Evolutionary conservation across 2,888 invertebrate genomes (phyloP).

Genomic region (Phyllotreta striolata): DNA sequence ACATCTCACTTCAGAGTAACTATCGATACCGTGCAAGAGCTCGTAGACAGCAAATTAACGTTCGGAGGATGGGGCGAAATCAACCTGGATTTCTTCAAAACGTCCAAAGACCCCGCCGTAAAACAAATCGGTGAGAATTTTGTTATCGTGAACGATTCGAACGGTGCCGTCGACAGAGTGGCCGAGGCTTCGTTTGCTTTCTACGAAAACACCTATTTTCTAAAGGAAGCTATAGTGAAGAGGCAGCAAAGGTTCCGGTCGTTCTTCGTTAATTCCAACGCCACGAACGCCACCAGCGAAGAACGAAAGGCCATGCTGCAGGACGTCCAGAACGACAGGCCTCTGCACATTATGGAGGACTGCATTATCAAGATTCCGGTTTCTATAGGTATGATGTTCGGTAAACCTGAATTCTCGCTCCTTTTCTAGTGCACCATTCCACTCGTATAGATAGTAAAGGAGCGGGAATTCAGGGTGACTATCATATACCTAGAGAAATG

Average conservation of each 20-base stretch:
- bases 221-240: slow-evolving; percentile 72
- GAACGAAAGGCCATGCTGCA: neutral
- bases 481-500: too few relatives aligned
- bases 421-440: too few relatives aligned
- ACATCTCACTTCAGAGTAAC: slow-evolving; percentile 67
- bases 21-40: slow-evolving; percentile 77
- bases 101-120: slow-evolving; percentile 72
- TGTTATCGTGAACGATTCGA: slow-evolving; percentile 68
- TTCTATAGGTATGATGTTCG: too few relatives aligned
- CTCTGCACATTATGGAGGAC: slow-evolving; percentile 82
- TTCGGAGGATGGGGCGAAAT: slow-evolving; percentile 79
- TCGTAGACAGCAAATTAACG: slow-evolving; percentile 71
- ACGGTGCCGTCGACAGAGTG: slow-evolving; percentile 72
- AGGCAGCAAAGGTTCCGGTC: slow-evolving; percentile 60
- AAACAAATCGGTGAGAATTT: slow-evolving; percentile 74
- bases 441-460: too few relatives aligned
- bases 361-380: slow-evolving; percentile 84
- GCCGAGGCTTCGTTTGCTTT: slow-evolving; percentile 78
- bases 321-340: slow-evolving; percentile 50
- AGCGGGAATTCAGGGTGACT: too few relatives aligned
- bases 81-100: slow-evolving; percentile 73
- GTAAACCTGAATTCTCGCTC: too few relatives aligned
- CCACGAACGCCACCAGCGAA: slow-evolving; percentile 36
- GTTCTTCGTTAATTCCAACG: slow-evolving; percentile 22
- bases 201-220: slow-evolving; percentile 78